These are phyloP conservation scores for Anableps anableps DNA, from an alignment of 2,797 vertebrate species.

Conservation along the genomic window DNA sequence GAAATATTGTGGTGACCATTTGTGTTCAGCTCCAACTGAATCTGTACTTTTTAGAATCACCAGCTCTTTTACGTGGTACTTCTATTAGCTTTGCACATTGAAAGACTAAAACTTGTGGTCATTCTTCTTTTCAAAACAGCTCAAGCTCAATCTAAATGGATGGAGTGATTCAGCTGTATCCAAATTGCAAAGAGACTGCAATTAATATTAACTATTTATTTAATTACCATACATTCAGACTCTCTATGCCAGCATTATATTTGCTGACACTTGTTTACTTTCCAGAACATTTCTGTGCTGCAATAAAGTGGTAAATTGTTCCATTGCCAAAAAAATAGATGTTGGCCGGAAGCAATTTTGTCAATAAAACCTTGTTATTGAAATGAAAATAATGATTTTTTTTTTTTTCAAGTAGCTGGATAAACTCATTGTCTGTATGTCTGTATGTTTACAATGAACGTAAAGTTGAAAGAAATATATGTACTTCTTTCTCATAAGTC, in stretches of 20 bases:
- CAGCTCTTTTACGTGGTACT: not conserved
- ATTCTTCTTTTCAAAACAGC: not conserved
- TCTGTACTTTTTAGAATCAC: not conserved
- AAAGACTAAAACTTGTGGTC: not conserved
- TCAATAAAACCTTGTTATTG: too few species aligned
- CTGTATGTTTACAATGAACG: too few species aligned
- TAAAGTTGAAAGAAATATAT: too few species aligned
- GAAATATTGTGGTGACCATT: not conserved
- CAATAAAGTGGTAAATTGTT: too few species aligned
- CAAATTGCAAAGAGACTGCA: not conserved
- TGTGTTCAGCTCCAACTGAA: not conserved
- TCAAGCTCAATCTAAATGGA: not conserved
- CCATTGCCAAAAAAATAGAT: too few species aligned
- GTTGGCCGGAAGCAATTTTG: too few species aligned
- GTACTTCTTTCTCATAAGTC: too few species aligned
- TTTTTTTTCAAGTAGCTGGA: not conserved
- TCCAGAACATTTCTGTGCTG: not conserved
- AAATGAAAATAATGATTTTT: not conserved
- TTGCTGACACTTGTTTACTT: not conserved
- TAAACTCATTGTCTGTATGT: not conserved
- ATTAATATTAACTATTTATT: not conserved
- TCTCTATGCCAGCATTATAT: not conserved
- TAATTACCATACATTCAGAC: not conserved
- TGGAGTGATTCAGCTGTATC: not conserved
- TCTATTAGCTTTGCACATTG: not conserved